Percentiles rank a stretch among this genome's conserved stretches.
Conservation (phyloP, 2,888 invertebrate genomes). For the Sphaerophoria rueppellii region DNA sequence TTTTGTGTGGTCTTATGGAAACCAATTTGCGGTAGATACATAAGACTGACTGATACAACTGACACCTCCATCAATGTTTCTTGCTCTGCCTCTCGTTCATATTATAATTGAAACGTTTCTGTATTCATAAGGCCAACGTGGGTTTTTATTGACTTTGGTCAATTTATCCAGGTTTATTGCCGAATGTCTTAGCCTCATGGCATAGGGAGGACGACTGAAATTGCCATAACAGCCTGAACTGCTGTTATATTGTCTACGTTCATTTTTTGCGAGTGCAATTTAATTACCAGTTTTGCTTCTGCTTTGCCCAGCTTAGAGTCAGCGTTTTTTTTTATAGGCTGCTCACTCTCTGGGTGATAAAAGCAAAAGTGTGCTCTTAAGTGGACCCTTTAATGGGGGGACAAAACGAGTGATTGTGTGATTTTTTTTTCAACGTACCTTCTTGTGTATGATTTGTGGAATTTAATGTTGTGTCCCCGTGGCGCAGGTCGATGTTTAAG, state of each 20-base stretch:
- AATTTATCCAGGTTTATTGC: slow-evolving; percentile 37
- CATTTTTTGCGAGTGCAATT: slow-evolving; percentile 24
- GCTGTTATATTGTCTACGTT: slow-evolving; percentile 25
- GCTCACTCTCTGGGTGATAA: background rate
- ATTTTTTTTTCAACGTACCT: slow-evolving; percentile 57
- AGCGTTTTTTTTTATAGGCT: background rate
- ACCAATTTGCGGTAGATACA: background rate
- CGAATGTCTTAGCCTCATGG: slow-evolving; percentile 30
- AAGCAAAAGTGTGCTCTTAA: slow-evolving; percentile 34
- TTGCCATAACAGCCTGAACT: slow-evolving; percentile 31
- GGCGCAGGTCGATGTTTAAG: slow-evolving; percentile 77
- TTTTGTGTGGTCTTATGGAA: slow-evolving; percentile 1
- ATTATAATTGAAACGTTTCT: slow-evolving; percentile 9
- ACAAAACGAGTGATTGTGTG: background rate
- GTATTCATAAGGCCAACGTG: slow-evolving; percentile 23
- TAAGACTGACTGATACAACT: background rate
- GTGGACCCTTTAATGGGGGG: background rate
- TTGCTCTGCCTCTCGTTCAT: background rate
- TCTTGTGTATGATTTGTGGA: slow-evolving; percentile 71
- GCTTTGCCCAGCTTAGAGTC: background rate
- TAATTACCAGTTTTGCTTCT: slow-evolving; percentile 37
- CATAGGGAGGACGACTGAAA: slow-evolving; percentile 7
- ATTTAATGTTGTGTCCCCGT: slow-evolving; percentile 75
- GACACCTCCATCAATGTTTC: slow-evolving; percentile 11
- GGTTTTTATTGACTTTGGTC: slow-evolving; percentile 33